Evolutionary conservation across 2,797 vertebrate genomes (phyloP), one percentile per base, ranked within the genome.

Genomic region (Sphaeramia orbicularis): DNA sequence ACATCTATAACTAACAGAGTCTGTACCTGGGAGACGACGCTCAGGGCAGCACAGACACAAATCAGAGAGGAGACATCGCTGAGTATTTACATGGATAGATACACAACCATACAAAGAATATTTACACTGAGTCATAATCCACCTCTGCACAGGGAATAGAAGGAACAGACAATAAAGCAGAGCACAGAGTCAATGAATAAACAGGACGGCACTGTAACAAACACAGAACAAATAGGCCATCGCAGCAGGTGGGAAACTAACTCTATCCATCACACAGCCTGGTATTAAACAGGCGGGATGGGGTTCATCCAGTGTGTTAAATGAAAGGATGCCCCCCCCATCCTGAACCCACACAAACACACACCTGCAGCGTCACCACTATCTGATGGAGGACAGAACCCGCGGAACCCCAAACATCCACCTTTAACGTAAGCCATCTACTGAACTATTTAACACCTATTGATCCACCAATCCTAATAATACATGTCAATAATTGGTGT

Each of bases 221-320:
- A 58, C 10, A 43, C 30, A 37, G 12, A 62, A 24, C 16, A 43
- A 59, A 50, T n/a, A 45, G 4, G 38, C 24, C 11, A 24, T 52
- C 57, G 74, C 53, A 51, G 47, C 54, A 69, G 44, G 15, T 30
- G 56, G 35, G 41, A 67, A 66, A 70, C 49, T 47, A 45, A 43
- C 52, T n/a, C 19, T 15, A 52, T 61, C 47, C 48, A 64, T 73
- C 41, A 63, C 8, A 48, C 21, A 56, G n/a, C 10, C 10, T 15
- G 32, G 41, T 47, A 49, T 57, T 60, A 40, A 52, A 57, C 11
- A 4, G 38, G 43, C 6, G 1, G 59, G 15, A 19, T 51, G 35
- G 41, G 30, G 65, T 71, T 66, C 62, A 77, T 47, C 10, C 6
- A 63, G 56, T 56, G 30, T 36, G 42, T 48, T 45, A 41, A 55